A percentile compares a stretch with the other conserved stretches of the same genome.
These are phyloP conservation scores for Clavelina lepadiformis DNA, from an alignment of 23 tunicate genomes.

Conservation along the genomic window DNA sequence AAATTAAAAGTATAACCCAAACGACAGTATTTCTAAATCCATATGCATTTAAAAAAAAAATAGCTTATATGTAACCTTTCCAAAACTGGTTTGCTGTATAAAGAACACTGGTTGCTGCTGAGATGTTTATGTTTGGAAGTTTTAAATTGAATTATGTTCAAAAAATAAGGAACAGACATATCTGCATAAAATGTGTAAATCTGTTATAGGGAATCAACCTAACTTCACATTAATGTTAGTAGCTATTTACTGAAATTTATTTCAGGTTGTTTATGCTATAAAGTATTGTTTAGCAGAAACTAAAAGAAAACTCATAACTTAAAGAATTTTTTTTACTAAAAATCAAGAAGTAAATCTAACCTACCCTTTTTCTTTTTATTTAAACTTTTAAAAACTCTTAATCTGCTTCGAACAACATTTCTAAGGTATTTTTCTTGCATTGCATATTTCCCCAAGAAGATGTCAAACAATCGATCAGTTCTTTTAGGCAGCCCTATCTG, in stretches of 20 bases:
- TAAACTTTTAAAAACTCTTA: too few species aligned
- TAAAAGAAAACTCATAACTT: neutral
- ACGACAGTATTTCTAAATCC: neutral
- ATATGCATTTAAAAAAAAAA: neutral
- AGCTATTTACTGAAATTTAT: too few species aligned
- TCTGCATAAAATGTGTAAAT: constrained; percentile 10
- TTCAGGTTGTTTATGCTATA: neutral
- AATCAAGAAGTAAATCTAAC: too few species aligned
- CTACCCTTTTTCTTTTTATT: too few species aligned
- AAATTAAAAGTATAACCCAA: neutral
- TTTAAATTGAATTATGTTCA: constrained; percentile 19
- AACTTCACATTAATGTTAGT: too few species aligned
- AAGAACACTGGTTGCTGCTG: constrained; percentile 17
- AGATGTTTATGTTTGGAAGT: too few species aligned
- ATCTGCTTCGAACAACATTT: too few species aligned
- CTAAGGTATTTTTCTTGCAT: too few species aligned
- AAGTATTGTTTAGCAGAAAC: neutral
- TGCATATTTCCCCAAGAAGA: neutral
- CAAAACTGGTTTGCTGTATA: constrained; percentile 20
- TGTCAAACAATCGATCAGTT: too few species aligned
- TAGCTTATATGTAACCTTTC: constrained; percentile 2
- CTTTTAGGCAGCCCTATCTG: too few species aligned
- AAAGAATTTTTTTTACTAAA: neutral
- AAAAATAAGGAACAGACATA: constrained; percentile 54
- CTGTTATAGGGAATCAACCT: too few species aligned